These are phyloP conservation scores for Chydorus sphaericus DNA, from an alignment of 2,888 invertebrate species.

Conservation along the genomic window DNA sequence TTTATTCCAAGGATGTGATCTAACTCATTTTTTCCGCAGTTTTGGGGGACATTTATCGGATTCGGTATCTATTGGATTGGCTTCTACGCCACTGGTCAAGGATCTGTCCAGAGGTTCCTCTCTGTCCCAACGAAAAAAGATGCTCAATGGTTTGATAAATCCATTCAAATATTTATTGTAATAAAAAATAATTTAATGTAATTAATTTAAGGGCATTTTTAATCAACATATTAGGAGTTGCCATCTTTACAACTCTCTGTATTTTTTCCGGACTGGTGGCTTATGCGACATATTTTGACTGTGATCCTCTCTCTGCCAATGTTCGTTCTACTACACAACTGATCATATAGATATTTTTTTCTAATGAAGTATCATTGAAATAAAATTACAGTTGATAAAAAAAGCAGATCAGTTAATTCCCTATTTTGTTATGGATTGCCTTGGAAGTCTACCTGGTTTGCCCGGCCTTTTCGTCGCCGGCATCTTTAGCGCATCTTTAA, in stretches of 20 bases:
- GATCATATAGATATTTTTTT: neutral
- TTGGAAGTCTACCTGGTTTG: conserved; percentile 58
- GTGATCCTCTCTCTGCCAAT: conserved; percentile 66
- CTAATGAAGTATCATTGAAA: neutral
- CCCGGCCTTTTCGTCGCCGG: conserved; percentile 90
- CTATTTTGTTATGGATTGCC: conserved; percentile 68
- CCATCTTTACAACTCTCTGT: conserved; percentile 71
- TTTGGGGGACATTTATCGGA: conserved; percentile 74
- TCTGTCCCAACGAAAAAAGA: conserved; percentile 65
- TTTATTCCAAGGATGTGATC: too few species aligned
- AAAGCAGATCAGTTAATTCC: conserved; percentile 73
- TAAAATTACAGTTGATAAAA: conserved; percentile 36
- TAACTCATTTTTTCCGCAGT: too few species aligned
- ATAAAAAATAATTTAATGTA: neutral
- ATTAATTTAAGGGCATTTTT: conserved; percentile 45
- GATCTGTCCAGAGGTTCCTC: conserved; percentile 82
- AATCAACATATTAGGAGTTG: conserved; percentile 56
- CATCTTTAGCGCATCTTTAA: conserved; percentile 86
- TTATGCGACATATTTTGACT: conserved; percentile 61
- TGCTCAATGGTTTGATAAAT: conserved; percentile 51
- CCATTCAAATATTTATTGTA: too few species aligned
- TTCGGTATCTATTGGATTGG: conserved; percentile 79
- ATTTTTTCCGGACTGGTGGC: conserved; percentile 75
- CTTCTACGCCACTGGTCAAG: conserved; percentile 84
- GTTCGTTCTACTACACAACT: conserved; percentile 31